These are phyloP conservation scores for Melierax canorus DNA, from an alignment of 2,113 vertebrate species.

Conservation along the genomic window DNA sequence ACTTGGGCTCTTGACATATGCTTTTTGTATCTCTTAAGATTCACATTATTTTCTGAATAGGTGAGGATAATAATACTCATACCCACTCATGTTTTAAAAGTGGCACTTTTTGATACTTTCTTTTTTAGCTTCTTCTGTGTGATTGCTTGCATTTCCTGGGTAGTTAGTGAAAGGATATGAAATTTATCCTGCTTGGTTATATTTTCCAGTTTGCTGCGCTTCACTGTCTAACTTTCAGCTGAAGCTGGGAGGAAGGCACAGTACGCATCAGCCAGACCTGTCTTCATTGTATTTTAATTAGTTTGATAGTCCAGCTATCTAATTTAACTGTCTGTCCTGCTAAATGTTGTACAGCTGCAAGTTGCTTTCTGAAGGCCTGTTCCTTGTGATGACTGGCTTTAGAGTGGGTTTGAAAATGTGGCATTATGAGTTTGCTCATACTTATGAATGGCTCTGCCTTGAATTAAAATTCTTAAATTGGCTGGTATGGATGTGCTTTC, in stretches of 20 bases:
- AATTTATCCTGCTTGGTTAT: background rate
- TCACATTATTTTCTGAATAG: background rate
- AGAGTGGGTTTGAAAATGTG: background rate
- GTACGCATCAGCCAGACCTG: background rate
- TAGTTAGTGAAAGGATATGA: background rate
- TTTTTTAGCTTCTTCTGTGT: background rate
- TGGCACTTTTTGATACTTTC: background rate
- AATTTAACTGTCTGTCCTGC: background rate
- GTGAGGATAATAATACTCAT: background rate
- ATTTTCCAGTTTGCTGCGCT: background rate
- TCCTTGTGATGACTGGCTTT: background rate
- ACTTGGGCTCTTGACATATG: rapidly evolving
- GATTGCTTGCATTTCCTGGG: background rate
- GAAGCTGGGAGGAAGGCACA: background rate
- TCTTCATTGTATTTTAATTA: background rate
- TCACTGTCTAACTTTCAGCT: background rate
- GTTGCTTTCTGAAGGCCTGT: background rate
- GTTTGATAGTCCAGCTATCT: background rate
- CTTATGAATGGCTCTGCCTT: background rate
- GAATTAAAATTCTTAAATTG: background rate
- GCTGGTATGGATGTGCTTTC: background rate
- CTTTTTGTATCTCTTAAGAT: background rate
- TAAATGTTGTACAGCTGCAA: background rate
- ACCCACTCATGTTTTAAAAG: background rate
- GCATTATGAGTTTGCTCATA: background rate